These are phyloP conservation scores for Chrysolina oricalcia DNA, from an alignment of 2,888 invertebrate genomes.

Conservation along the genomic window DNA sequence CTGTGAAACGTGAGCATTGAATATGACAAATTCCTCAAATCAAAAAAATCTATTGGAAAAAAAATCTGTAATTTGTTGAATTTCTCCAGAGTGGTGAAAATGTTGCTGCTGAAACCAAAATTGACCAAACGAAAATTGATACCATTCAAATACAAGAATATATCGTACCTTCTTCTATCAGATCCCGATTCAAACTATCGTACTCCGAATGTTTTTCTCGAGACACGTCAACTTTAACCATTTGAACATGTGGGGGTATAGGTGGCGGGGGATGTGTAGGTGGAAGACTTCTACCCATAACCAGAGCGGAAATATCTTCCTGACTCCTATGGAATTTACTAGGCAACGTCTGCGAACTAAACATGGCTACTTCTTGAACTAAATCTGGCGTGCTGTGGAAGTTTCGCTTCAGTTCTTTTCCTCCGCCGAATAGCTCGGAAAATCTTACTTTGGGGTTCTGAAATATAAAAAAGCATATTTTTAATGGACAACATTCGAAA, in stretches of 20 bases:
- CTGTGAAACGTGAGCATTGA: no score
- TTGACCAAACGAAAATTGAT: background rate
- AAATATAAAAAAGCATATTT: constrained; percentile 41
- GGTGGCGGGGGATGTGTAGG: constrained; percentile 90
- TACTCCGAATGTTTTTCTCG: constrained; percentile 66
- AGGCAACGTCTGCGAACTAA: constrained; percentile 50
- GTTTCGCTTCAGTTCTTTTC: constrained; percentile 81
- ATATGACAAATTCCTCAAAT: no score
- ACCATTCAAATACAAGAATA: background rate
- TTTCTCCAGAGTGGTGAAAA: background rate
- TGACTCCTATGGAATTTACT: constrained; percentile 79
- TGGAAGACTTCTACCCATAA: constrained; percentile 74
- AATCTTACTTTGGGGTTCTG: constrained; percentile 75
- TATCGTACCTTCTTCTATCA: constrained; percentile 63
- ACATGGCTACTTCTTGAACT: constrained; percentile 71
- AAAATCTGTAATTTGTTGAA: no score
- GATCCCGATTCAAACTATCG: constrained; percentile 65
- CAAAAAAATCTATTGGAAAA: no score
- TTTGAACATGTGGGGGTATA: constrained; percentile 79
- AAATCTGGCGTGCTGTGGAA: constrained; percentile 94
- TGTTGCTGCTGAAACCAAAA: background rate
- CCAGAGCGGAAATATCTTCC: constrained; percentile 76
- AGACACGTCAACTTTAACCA: constrained; percentile 80
- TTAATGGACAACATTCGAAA: no score
- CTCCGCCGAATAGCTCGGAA: constrained; percentile 71